Evolutionary conservation across 2,888 invertebrate genomes (phyloP), one percentile per base, ranked within the genome.

Genomic region (Bibio marci): DNA sequence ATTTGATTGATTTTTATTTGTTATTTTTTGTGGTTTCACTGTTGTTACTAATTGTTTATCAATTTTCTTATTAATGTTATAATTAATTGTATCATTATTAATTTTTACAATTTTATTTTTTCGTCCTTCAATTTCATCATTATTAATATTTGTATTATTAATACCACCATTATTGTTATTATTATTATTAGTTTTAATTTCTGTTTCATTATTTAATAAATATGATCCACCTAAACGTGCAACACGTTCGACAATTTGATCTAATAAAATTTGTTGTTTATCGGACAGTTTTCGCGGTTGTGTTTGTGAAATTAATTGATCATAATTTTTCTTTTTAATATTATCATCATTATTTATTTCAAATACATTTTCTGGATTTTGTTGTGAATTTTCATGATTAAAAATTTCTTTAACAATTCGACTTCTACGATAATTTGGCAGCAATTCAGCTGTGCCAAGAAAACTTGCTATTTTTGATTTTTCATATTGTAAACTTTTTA

Each of bases 221-320:
- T 22, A 22, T n/a, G 27, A 17, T 12, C 38, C 41, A 27, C 40
- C 40, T 17, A 39, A 34, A 30, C 61, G 50, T 3, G 61, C 62
- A 41, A 61, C 61, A 30, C 61, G 52, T 38, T 61, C 60, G 26
- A 61, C 61, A 31, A 62, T 62, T n/a, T 56, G 47, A 38, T 59
- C 57, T 35, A 62, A 45, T 52, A 62, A 58, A 41, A 58, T 55
- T 53, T 59, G 60, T 42, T 62, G 61, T 22, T 58, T 58, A 41
- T 58, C 58, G 1, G 59, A 58, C 33, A 62, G 43, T 43, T 60
- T 58, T 47, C 55, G 56, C 8, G 4, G 22, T 1, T 58, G 58
- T 45, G 22, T 22, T 22, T 22, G 22, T 22, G 4, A 4, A 22
- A 22, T 22, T 22, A 22, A 22, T 6, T 22, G 22, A 22, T 22